Conservation (phyloP, 2,888 invertebrate genomes). For the Neoaliturus tenellus region DNA sequence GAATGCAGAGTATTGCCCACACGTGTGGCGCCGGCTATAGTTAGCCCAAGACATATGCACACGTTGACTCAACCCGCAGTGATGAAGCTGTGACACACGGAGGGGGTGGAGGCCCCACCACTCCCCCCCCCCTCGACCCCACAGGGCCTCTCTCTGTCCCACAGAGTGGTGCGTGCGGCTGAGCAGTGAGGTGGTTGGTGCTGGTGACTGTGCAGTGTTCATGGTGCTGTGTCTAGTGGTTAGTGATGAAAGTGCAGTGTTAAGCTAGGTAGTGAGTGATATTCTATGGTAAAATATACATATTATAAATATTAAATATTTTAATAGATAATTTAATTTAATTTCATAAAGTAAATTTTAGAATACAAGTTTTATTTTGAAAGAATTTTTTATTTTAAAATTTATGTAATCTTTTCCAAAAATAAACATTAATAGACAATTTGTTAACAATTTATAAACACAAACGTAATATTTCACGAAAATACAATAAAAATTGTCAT, state of each 20-base stretch:
- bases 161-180: not conserved
- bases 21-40: not conserved
- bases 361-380: no score
- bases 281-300: not conserved
- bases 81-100: not conserved
- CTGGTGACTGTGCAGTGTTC: no score
- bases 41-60: constrained; percentile 8
- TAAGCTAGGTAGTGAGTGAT: not conserved
- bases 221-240: not conserved
- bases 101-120: not conserved
- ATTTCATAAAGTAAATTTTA: no score
- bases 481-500: no score
- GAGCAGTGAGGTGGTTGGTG: not conserved
- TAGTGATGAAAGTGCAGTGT: not conserved
- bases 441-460: no score
- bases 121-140: not conserved
- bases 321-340: no score
- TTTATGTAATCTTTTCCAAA: no score
- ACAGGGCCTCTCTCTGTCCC: constrained; percentile 4
- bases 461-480: no score
- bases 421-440: no score
- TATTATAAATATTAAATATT: no score
- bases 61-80: constrained; percentile 1
- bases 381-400: no score
- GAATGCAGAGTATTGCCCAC: not conserved